These are phyloP conservation scores for Sitta europaea DNA, from an alignment of 2,113 vertebrate species.

Conservation along the genomic window DNA sequence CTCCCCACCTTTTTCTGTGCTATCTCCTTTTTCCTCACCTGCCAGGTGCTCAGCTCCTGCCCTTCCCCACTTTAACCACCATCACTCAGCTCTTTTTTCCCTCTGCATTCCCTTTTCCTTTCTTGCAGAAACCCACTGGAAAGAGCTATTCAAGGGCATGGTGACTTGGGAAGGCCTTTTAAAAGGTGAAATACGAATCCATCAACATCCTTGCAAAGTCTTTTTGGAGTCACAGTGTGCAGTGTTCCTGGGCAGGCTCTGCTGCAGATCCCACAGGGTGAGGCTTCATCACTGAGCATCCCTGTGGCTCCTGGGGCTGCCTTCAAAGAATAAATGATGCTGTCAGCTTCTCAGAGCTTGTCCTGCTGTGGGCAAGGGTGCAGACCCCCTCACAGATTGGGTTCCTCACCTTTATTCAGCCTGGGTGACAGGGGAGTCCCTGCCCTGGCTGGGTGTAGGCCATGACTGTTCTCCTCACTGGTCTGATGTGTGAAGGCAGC, in stretches of 20 bases:
- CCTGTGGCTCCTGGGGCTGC: background rate
- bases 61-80: background rate
- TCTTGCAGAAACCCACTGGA: background rate
- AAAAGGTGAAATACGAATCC: background rate
- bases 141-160: background rate
- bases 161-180: background rate
- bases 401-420: background rate
- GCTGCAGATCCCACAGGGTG: background rate
- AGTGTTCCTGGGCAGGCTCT: fast-evolving
- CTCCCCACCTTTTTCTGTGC: background rate
- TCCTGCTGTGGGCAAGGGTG: background rate
- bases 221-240: background rate
- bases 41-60: background rate
- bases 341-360: background rate
- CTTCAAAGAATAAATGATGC: background rate
- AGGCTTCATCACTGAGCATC: background rate
- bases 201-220: background rate
- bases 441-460: background rate
- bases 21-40: background rate
- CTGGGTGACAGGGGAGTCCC: background rate
- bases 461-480: background rate
- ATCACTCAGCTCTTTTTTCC: background rate
- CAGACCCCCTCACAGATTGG: background rate
- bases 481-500: background rate
- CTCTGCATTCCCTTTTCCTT: background rate